A percentile compares a stretch with the other conserved stretches of the same genome.
These are phyloP conservation scores for Takifugu rubripes DNA, from an alignment of 2,797 vertebrate species.

Conservation along the genomic window DNA sequence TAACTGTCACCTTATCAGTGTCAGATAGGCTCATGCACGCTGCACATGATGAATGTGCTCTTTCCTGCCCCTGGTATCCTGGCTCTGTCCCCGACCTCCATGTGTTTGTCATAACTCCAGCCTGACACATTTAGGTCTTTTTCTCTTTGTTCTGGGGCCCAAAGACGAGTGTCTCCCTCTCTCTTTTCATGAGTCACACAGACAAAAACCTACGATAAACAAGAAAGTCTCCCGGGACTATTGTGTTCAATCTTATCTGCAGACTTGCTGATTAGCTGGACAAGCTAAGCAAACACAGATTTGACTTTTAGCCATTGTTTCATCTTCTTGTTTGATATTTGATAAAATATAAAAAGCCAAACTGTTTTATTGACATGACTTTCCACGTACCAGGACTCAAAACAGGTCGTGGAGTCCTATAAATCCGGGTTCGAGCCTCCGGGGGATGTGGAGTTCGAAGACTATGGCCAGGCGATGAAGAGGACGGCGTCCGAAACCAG, in stretches of 20 bases:
- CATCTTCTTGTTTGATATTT: not conserved
- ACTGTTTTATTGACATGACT: not conserved
- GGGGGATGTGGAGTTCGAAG: slow-evolving; percentile 93
- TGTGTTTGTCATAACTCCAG: slow-evolving; percentile 44
- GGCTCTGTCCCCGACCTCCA: slow-evolving; percentile 30
- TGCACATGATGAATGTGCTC: slow-evolving; percentile 40
- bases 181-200: slow-evolving; percentile 1
- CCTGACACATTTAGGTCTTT: slow-evolving; percentile 55
- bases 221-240: slow-evolving; percentile 15
- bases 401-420: slow-evolving; percentile 92
- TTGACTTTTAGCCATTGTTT: slow-evolving; percentile 5
- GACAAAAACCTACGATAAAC: slow-evolving; percentile 17
- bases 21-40: slow-evolving; percentile 16
- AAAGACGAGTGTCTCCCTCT: slow-evolving; percentile 12
- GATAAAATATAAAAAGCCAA: not conserved
- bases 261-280: slow-evolving; percentile 25
- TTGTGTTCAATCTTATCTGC: slow-evolving; percentile 30
- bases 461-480: slow-evolving; percentile 93
- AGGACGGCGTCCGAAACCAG: slow-evolving; percentile 88
- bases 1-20: slow-evolving; percentile 41
- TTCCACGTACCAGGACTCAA: slow-evolving; percentile 80
- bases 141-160: slow-evolving; percentile 23
- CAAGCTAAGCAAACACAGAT: slow-evolving; percentile 21
- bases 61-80: slow-evolving; percentile 46
- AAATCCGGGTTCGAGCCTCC: slow-evolving; percentile 97